Evolutionary conservation across 2,888 invertebrate genomes (phyloP).

Genomic region (Platerodrilus igneus): DNA sequence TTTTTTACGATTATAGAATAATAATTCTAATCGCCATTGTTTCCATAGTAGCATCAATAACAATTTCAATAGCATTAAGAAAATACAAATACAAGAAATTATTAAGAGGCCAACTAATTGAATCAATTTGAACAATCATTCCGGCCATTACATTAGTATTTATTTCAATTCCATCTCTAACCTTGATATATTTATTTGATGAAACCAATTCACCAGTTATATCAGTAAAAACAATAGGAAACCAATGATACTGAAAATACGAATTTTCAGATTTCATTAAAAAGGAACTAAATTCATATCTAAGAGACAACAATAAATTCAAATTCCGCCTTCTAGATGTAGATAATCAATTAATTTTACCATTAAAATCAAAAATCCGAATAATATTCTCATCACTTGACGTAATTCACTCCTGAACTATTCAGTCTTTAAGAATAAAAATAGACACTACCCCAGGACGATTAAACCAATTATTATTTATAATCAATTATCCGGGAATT

Average conservation of each 20-base stretch:
- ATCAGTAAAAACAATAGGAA: slow-evolving; percentile 59
- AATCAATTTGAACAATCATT: slow-evolving; percentile 61
- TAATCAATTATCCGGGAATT: too few relatives aligned
- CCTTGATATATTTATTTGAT: slow-evolving; percentile 58
- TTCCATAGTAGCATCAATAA: slow-evolving; percentile 55
- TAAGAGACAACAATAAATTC: slow-evolving; percentile 49
- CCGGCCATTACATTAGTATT: slow-evolving; percentile 59
- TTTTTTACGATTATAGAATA: slow-evolving; percentile 60
- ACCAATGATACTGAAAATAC: slow-evolving; percentile 59
- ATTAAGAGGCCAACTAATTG: slow-evolving; percentile 58
- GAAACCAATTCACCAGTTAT: slow-evolving; percentile 57
- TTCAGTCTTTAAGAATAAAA: too few relatives aligned
- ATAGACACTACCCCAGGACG: too few relatives aligned
- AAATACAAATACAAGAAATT: slow-evolving; percentile 55
- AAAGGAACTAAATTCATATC: slow-evolving; percentile 60
- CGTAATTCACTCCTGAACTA: too few relatives aligned
- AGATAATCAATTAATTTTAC: slow-evolving; percentile 58
- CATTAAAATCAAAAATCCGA: too few relatives aligned
- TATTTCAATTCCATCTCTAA: slow-evolving; percentile 59
- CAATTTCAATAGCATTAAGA: slow-evolving; percentile 55
- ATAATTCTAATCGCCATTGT: slow-evolving; percentile 61
- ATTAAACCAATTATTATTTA: too few relatives aligned
- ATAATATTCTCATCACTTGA: too few relatives aligned
- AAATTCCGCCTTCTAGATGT: slow-evolving; percentile 60
- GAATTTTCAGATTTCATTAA: slow-evolving; percentile 60